phyloP scores from a whole-genome alignment of 2,113 vertebrate species.

The Noctilio leporinus region DNA sequence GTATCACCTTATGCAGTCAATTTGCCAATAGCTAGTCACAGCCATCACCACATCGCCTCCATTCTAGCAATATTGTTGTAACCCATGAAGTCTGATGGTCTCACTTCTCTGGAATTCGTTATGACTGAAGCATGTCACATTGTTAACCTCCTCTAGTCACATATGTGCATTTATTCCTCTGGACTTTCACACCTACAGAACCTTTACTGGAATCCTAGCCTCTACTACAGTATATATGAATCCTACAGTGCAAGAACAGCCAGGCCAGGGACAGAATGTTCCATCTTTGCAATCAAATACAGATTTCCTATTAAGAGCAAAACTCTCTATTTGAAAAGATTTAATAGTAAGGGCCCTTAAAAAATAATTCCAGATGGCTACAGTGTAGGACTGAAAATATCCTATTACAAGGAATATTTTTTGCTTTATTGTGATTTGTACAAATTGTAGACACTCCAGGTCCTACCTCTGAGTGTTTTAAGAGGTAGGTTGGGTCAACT shows the following conservation, averaged over 20 bases:
- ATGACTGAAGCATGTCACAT: conserved; percentile 1
- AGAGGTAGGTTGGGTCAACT: background rate
- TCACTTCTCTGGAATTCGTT: conserved; percentile 17
- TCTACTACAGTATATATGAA: conserved; percentile 62
- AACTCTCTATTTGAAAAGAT: conserved; percentile 66
- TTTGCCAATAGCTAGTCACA: conserved; percentile 41
- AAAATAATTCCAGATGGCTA: conserved; percentile 72
- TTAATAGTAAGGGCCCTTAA: conserved; percentile 65
- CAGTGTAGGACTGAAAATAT: conserved; percentile 51
- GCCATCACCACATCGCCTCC: background rate
- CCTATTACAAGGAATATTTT: conserved; percentile 38
- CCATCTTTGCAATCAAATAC: conserved; percentile 71
- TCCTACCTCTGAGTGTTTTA: background rate
- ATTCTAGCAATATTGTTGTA: background rate
- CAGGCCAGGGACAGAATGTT: conserved; percentile 58
- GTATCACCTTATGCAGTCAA: conserved; percentile 27
- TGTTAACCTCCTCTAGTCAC: background rate
- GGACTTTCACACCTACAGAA: conserved; percentile 29
- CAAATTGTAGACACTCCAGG: conserved; percentile 3
- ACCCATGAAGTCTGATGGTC: background rate
- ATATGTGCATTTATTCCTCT: conserved; percentile 11
- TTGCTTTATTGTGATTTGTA: conserved; percentile 20
- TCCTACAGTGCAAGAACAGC: conserved; percentile 35
- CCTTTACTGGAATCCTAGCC: conserved; percentile 19
- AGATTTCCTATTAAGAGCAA: conserved; percentile 69